Conservation (phyloP, 2,888 invertebrate genomes). For the Acrobeloides nanus region DNA sequence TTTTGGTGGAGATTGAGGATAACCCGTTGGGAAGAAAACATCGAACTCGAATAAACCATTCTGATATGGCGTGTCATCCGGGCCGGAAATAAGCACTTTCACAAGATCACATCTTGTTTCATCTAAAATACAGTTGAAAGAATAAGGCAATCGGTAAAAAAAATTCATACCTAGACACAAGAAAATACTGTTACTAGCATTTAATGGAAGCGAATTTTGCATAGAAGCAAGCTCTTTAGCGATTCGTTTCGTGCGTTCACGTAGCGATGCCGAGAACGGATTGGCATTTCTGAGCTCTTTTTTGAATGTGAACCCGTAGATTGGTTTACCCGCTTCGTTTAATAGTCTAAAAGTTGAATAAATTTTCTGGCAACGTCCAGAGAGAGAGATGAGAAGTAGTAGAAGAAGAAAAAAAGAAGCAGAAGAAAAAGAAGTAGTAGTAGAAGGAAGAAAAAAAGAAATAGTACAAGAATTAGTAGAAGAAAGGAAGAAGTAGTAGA, state of each 20-base stretch:
- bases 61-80: slow-evolving; percentile 64
- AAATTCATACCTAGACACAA: slow-evolving; percentile 30
- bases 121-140: slow-evolving; percentile 49
- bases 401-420: not conserved
- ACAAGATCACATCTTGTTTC: slow-evolving; percentile 49
- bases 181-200: slow-evolving; percentile 47
- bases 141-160: not conserved
- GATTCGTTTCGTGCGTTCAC: slow-evolving; percentile 44
- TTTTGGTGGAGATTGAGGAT: slow-evolving; percentile 62
- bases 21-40: slow-evolving; percentile 54
- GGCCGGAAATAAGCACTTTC: slow-evolving; percentile 49
- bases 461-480: too few species aligned
- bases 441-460: too few species aligned
- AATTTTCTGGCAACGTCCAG: too few species aligned
- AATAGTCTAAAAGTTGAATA: slow-evolving; percentile 17
- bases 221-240: slow-evolving; percentile 52
- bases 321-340: slow-evolving; percentile 23
- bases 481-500: too few species aligned
- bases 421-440: not conserved
- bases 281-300: slow-evolving; percentile 51
- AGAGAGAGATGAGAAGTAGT: too few species aligned
- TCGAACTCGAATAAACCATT: slow-evolving; percentile 58
- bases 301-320: slow-evolving; percentile 37
- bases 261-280: slow-evolving; percentile 44
- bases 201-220: slow-evolving; percentile 38